Conservation (phyloP, 2,113 vertebrate species). For the Pseudorasbora parva region DNA sequence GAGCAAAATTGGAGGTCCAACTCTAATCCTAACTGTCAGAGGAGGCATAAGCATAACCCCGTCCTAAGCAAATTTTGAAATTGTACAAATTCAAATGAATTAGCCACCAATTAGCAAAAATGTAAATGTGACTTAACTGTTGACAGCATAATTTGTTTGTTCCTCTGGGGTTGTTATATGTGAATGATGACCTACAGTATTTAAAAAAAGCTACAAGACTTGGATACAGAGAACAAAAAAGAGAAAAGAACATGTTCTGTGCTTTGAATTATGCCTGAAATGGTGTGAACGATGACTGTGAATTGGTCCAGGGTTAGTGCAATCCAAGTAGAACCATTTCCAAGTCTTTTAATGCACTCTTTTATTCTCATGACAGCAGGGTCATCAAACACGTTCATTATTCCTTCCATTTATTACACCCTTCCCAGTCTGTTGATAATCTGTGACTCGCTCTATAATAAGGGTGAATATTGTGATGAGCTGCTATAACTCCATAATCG, state of each 20-base stretch:
- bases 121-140: background rate
- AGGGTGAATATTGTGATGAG: slow-evolving; percentile 31
- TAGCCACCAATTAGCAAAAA: no score
- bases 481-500: slow-evolving; percentile 25
- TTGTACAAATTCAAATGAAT: background rate
- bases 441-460: slow-evolving; percentile 36
- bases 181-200: background rate
- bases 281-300: background rate
- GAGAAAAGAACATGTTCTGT: background rate
- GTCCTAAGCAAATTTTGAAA: background rate
- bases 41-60: no score
- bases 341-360: slow-evolving; percentile 24
- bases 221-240: background rate
- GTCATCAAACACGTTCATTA: slow-evolving; percentile 26
- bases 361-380: slow-evolving; percentile 15
- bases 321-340: background rate
- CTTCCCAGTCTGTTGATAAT: background rate
- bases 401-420: slow-evolving; percentile 19
- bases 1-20: no score
- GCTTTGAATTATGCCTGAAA: background rate
- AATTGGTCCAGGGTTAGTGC: slow-evolving; percentile 1
- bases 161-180: background rate
- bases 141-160: background rate
- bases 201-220: background rate
- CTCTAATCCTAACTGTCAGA: background rate